Percentiles rank a stretch among this genome's conserved stretches.
These are phyloP conservation scores for Drosophila sordidula DNA, from an alignment of 2,888 invertebrate species.

Conservation along the genomic window DNA sequence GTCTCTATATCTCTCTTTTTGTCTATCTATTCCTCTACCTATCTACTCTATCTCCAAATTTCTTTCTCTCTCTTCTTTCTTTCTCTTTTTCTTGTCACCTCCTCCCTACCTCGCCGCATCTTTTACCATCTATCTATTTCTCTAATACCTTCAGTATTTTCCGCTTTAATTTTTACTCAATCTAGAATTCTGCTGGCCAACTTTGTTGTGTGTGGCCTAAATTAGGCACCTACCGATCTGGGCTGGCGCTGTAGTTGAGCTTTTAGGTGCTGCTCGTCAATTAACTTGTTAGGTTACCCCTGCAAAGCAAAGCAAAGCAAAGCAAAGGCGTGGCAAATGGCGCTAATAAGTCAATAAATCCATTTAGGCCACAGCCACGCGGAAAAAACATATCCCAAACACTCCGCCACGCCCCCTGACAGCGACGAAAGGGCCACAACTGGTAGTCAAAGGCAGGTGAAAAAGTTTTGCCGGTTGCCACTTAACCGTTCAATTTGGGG, in stretches of 20 bases:
- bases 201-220: no score
- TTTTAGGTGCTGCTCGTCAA: constrained; percentile 15
- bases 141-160: no score
- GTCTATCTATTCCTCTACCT: no score
- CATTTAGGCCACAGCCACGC: constrained; percentile 43
- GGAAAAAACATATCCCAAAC: constrained; percentile 18
- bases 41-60: no score
- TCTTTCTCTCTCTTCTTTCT: no score
- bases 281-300: constrained; percentile 24
- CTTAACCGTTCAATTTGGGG: constrained; percentile 70
- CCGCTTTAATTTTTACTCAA: no score
- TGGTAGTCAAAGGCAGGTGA: constrained; percentile 59
- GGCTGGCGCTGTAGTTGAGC: neutral
- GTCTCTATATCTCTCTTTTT: no score
- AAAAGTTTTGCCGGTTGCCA: constrained; percentile 61
- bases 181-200: no score
- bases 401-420: neutral
- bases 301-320: neutral
- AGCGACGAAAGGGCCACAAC: constrained; percentile 22
- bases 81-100: no score
- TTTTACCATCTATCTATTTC: no score
- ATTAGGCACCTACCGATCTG: no score
- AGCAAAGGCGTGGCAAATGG: constrained; percentile 30
- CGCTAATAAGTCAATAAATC: constrained; percentile 65
- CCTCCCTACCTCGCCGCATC: no score